Conservation (phyloP, 2,888 invertebrate genomes). For the Sipha maydis region DNA sequence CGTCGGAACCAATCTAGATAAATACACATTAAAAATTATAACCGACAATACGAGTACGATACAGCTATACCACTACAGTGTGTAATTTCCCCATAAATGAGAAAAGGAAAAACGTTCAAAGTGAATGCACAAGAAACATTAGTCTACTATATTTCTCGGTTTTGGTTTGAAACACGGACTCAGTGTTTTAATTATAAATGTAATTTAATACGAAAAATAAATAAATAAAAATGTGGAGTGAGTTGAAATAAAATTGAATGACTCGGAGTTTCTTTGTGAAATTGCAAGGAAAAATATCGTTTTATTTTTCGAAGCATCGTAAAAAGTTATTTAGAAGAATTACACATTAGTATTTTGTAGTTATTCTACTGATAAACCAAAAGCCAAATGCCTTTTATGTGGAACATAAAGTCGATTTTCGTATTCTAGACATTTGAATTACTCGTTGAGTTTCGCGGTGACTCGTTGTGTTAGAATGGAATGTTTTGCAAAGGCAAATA, state of each 20-base stretch:
- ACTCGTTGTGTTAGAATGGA: background rate
- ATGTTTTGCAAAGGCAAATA: background rate
- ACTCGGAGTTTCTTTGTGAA: background rate
- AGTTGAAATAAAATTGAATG: background rate
- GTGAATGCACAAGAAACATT: background rate
- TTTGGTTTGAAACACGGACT: background rate
- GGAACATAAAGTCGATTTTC: background rate
- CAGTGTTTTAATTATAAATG: background rate
- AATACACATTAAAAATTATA: background rate
- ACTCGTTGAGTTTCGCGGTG: background rate
- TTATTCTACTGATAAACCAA: no score
- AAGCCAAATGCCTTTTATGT: background rate
- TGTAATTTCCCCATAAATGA: no score
- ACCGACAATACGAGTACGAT: background rate
- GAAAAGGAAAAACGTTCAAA: no score
- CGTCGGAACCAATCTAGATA: constrained; percentile 8
- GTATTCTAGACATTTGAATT: background rate
- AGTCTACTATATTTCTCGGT: background rate
- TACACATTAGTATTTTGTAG: background rate
- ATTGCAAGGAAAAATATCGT: background rate
- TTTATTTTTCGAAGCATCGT: background rate
- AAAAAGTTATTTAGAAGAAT: background rate
- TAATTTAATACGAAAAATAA: background rate
- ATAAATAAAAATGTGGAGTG: background rate
- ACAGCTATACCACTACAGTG: background rate